Evolutionary conservation across 2,888 invertebrate genomes (phyloP).

Genomic region (Nebria salina): DNA sequence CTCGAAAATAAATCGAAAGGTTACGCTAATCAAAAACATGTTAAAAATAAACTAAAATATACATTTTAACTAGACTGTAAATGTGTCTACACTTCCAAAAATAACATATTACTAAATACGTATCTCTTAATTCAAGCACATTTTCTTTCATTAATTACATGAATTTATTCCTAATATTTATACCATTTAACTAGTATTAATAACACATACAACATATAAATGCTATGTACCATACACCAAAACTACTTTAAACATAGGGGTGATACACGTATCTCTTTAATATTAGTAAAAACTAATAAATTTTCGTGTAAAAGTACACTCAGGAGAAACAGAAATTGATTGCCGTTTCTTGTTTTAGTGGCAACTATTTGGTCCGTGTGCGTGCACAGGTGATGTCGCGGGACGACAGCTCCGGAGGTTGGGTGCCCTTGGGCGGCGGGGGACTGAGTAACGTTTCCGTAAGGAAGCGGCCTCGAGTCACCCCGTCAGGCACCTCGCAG

Average conservation of each 20-base stretch:
- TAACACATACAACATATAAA: no score
- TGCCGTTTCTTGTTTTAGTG: constrained; percentile 69
- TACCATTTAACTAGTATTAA: no score
- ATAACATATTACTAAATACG: background rate
- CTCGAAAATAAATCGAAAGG: background rate
- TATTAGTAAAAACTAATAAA: no score
- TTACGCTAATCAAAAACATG: background rate
- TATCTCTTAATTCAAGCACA: no score
- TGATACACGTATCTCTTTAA: no score
- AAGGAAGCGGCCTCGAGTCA: constrained; percentile 74
- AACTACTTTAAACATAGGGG: no score
- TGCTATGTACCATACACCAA: no score
- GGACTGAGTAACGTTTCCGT: constrained; percentile 94
- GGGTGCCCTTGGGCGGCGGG: constrained; percentile 94
- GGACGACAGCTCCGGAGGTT: constrained; percentile 96
- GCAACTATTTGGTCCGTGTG: constrained; percentile 92
- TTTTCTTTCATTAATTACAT: no score
- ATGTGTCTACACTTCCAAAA: background rate
- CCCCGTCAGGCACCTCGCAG: constrained; percentile 55
- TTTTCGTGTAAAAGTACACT: no score
- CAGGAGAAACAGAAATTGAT: no score
- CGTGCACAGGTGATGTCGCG: constrained; percentile 99
- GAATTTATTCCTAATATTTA: no score
- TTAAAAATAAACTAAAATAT: background rate
- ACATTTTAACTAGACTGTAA: background rate